phyloP scores from a whole-genome alignment of 2,888 invertebrate species.

The Deilephila elpenor region DNA sequence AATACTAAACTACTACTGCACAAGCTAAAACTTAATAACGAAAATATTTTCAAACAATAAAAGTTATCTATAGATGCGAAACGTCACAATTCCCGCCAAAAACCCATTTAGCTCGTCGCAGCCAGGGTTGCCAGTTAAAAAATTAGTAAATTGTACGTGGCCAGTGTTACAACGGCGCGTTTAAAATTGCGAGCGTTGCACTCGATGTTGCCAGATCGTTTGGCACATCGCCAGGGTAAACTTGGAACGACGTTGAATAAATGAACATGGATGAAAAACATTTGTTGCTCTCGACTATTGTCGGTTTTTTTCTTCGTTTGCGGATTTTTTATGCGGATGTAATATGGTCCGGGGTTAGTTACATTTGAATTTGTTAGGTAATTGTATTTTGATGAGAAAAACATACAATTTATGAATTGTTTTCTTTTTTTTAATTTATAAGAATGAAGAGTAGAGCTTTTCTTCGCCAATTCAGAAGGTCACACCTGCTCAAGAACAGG shows the following conservation, averaged over 20 bases:
- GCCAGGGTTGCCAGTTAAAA: slow-evolving; percentile 21
- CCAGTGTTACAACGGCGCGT: slow-evolving; percentile 22
- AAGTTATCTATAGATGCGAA: background rate
- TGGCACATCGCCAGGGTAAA: slow-evolving; percentile 54
- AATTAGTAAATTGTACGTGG: slow-evolving; percentile 26
- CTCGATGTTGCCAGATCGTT: slow-evolving; percentile 49
- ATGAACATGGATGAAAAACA: slow-evolving; percentile 64
- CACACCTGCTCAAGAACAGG: too few relatives aligned
- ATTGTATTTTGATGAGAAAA: background rate
- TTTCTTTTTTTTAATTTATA: too few relatives aligned
- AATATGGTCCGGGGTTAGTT: slow-evolving; percentile 3
- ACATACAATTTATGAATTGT: background rate
- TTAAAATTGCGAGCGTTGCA: slow-evolving; percentile 49
- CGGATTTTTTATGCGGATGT: background rate
- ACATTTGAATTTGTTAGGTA: background rate
- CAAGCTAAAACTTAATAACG: background rate
- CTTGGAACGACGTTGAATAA: slow-evolving; percentile 53
- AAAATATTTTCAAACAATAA: background rate
- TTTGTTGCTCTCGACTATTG: slow-evolving; percentile 58
- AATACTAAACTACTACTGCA: background rate
- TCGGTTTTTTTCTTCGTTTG: slow-evolving; percentile 31
- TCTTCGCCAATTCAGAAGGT: too few relatives aligned
- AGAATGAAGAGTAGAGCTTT: too few relatives aligned
- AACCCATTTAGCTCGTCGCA: slow-evolving; percentile 2
- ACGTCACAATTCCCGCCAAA: slow-evolving; percentile 22